Evolutionary conservation across 1,140 invertebrate genomes (phyloP).

Genomic region (Diachasmimorpha longicaudata): DNA sequence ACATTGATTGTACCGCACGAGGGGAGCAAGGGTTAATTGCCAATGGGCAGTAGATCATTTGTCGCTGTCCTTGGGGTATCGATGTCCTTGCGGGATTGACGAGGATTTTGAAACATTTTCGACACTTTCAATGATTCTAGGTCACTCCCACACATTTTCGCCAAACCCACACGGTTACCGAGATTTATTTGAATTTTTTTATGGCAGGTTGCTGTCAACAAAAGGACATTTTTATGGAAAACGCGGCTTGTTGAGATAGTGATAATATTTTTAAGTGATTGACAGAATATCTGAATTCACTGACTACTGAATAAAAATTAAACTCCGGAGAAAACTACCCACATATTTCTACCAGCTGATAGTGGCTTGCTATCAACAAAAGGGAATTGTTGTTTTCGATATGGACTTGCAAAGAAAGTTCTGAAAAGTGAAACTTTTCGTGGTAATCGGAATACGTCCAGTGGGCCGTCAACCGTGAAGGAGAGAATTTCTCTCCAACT

Average conservation of each 20-base stretch:
- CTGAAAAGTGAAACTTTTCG: not conserved
- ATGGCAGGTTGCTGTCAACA: not conserved
- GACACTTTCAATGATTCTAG: not conserved
- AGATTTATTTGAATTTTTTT: not conserved
- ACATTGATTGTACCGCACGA: not conserved
- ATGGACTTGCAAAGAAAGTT: not conserved
- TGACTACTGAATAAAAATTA: no score
- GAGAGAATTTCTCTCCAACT: not conserved
- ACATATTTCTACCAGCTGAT: not conserved
- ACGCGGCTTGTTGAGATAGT: not conserved
- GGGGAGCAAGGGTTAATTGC: not conserved
- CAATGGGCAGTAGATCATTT: not conserved
- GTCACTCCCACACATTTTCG: not conserved
- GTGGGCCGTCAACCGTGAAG: not conserved
- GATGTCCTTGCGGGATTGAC: not conserved
- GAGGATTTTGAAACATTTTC: not conserved
- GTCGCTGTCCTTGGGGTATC: not conserved
- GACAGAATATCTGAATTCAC: no score
- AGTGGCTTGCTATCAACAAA: not conserved
- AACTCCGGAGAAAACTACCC: no score
- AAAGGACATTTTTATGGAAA: no score
- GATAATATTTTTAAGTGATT: no score
- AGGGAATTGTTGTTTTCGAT: not conserved
- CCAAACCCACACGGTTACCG: not conserved
- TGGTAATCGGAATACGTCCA: not conserved